Conservation (phyloP, 2,113 vertebrate genomes). For the Machaerirhynchus nigripectus region DNA sequence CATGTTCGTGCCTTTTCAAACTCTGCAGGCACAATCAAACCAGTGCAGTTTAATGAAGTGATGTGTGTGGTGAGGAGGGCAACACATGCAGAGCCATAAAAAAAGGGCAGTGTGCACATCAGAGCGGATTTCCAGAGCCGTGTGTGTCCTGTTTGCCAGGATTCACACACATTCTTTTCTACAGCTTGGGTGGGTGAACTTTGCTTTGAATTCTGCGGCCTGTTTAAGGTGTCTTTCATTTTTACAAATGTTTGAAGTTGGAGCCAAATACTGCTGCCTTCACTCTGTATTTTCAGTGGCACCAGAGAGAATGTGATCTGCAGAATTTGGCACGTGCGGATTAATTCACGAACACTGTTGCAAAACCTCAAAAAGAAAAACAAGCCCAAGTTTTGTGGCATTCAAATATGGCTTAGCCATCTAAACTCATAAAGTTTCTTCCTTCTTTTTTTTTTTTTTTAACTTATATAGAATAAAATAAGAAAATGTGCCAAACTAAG, state of each 20-base stretch:
- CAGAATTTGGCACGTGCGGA: not conserved
- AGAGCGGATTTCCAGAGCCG: fast-evolving
- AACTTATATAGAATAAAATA: not conserved
- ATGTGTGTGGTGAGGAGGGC: not conserved
- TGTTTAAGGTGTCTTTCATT: not conserved
- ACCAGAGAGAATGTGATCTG: not conserved
- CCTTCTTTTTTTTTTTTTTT: not conserved
- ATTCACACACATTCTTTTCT: not conserved
- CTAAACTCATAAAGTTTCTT: not conserved
- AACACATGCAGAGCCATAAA: not conserved
- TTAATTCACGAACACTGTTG: not conserved
- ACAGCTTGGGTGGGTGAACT: not conserved
- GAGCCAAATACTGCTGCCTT: not conserved
- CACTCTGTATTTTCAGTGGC: not conserved
- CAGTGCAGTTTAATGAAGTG: slow-evolving; percentile 21
- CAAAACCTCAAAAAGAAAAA: not conserved
- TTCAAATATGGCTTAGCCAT: not conserved
- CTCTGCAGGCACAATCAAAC: not conserved
- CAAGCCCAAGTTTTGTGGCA: not conserved
- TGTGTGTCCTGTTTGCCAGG: not conserved
- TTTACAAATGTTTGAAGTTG: not conserved
- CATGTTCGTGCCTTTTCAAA: not conserved
- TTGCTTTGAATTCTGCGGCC: slow-evolving; percentile 4
- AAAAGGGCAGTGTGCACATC: not conserved
- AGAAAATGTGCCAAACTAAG: slow-evolving; percentile 21